A percentile compares a stretch with the other conserved stretches of the same genome.
Conservation (phyloP, 2,797 vertebrate genomes). For the Melanogrammus aeglefinus region DNA sequence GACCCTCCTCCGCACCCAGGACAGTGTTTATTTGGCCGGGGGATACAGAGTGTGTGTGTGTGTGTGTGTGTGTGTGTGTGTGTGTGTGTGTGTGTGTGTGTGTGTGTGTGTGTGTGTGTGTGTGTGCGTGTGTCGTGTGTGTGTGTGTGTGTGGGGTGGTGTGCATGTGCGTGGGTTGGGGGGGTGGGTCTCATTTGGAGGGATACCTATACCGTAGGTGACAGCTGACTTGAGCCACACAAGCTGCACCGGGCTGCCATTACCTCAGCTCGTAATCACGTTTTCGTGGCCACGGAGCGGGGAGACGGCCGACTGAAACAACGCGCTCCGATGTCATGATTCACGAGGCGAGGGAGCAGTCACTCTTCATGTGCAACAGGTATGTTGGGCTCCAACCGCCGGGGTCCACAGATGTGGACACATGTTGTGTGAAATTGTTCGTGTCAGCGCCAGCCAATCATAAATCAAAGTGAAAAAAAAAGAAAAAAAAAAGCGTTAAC, state of each 20-base stretch:
- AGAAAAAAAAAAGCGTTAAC: conserved; percentile 20
- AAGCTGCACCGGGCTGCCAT: conserved; percentile 62
- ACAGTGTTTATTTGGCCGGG: conserved; percentile 77
- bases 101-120: conserved; percentile 54
- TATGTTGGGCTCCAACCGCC: conserved; percentile 55
- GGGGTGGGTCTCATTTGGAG: conserved; percentile 18
- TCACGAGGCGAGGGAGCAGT: conserved; percentile 46
- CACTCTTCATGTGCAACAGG: conserved; percentile 63
- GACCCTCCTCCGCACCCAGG: conserved; percentile 57
- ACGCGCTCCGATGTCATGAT: conserved; percentile 66
- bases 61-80: conserved; percentile 9
- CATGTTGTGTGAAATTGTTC: conserved; percentile 50
- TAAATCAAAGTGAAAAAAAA: neutral
- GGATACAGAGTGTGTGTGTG: conserved; percentile 60
- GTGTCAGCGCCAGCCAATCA: conserved; percentile 44
- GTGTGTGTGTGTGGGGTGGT: no score
- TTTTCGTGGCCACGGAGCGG: conserved; percentile 62
- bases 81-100: no score
- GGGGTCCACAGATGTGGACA: conserved; percentile 48
- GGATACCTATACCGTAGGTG: conserved; percentile 58
- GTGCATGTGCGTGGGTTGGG: no score
- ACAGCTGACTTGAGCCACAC: conserved; percentile 62
- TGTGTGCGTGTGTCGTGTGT: conserved; percentile 9
- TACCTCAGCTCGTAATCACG: conserved; percentile 67
- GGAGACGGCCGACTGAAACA: conserved; percentile 55